Conservation (phyloP, 2,888 invertebrate genomes). For the Cordylochernes scorpioides region DNA sequence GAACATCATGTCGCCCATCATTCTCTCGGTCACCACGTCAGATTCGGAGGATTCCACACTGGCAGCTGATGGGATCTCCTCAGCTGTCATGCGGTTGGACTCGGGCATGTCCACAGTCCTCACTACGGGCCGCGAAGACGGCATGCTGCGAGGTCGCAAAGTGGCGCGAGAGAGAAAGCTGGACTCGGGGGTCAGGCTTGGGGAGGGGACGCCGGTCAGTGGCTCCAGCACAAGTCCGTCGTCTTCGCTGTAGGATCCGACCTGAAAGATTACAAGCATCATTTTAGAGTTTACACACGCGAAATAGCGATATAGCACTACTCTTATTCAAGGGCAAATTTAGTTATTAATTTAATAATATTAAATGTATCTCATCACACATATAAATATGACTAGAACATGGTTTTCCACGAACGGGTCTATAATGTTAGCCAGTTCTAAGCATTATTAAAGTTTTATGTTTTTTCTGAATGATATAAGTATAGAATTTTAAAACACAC, state of each 20-base stretch:
- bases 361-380: too few species aligned
- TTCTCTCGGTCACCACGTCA: background rate
- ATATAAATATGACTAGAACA: too few species aligned
- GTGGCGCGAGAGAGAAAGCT: constrained; percentile 3
- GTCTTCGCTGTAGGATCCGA: constrained; percentile 11
- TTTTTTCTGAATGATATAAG: too few species aligned
- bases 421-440: too few species aligned
- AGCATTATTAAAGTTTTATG: too few species aligned
- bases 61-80: background rate
- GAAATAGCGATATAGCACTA: too few species aligned
- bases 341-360: too few species aligned
- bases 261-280: constrained; percentile 5
- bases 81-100: constrained; percentile 1
- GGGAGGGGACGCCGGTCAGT: background rate
- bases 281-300: too few species aligned
- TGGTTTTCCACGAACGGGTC: too few species aligned
- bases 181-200: background rate
- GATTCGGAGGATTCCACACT: background rate
- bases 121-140: constrained; percentile 7
- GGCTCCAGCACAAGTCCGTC: constrained; percentile 8
- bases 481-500: too few species aligned
- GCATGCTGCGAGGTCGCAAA: constrained; percentile 6
- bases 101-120: too few species aligned
- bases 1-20: constrained; percentile 1
- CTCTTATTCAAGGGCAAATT: too few species aligned